Conservation (phyloP, 2,888 invertebrate genomes). For the Athalia circularis region DNA sequence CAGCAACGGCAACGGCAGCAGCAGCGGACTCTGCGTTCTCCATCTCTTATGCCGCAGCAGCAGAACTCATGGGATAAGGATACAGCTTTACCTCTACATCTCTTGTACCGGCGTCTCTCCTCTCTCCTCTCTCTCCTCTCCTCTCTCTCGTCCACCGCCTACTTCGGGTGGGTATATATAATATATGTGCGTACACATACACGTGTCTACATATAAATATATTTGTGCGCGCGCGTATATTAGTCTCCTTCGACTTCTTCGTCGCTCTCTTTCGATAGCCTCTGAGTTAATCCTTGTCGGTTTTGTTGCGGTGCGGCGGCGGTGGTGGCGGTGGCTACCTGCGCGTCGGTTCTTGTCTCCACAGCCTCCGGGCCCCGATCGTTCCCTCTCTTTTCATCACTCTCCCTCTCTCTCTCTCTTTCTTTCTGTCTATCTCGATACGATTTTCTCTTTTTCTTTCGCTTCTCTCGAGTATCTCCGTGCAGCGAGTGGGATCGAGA, state of each 20-base stretch:
- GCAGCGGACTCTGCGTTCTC: slow-evolving; percentile 30
- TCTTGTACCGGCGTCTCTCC: neutral
- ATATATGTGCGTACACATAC: neutral
- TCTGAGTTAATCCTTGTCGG: slow-evolving; percentile 17
- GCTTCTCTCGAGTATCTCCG: neutral
- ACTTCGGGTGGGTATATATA: slow-evolving; percentile 15
- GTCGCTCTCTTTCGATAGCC: neutral
- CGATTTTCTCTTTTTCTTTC: neutral
- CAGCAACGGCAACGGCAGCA: neutral
- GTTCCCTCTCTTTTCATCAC: neutral
- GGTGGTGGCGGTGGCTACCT: slow-evolving; percentile 16
- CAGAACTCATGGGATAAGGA: neutral
- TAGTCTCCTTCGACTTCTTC: neutral
- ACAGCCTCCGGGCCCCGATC: slow-evolving; percentile 32
- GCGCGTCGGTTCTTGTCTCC: slow-evolving; percentile 40
- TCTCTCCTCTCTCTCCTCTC: neutral
- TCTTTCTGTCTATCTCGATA: neutral
- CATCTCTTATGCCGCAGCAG: slow-evolving; percentile 23
- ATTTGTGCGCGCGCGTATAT: neutral
- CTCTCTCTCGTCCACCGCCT: slow-evolving; percentile 10
- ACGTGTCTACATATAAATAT: neutral
- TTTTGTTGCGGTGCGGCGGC: slow-evolving; percentile 9
- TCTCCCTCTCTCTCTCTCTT: slow-evolving; percentile 13
- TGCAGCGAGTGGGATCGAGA: slow-evolving; percentile 10
- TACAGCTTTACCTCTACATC: slow-evolving; percentile 8